Evolutionary conservation across 2,797 vertebrate species (phyloP).

Genomic region (Garrulus glandarius): DNA sequence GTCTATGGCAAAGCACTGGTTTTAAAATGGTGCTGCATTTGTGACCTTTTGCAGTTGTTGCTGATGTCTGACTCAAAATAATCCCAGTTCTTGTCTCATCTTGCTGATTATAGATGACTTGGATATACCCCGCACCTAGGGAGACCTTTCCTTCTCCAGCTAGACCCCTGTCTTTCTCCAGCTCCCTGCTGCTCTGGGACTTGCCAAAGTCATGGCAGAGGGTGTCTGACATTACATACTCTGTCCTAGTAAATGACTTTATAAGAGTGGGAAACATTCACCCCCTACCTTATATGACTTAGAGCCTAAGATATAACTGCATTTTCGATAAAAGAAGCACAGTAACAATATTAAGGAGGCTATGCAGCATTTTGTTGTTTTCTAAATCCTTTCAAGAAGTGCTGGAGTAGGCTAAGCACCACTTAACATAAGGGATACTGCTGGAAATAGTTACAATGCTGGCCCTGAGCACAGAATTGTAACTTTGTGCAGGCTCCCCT

Average conservation of each 20-base stretch:
- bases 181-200: neutral
- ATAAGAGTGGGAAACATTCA: neutral
- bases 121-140: neutral
- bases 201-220: neutral
- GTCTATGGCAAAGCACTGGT: neutral
- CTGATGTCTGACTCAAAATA: neutral
- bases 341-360: neutral
- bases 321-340: neutral
- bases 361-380: neutral
- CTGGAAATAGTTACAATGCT: neutral
- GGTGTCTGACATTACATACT: neutral
- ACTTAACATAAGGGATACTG: neutral
- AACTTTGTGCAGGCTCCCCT: neutral
- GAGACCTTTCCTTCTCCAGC: neutral
- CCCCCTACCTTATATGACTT: neutral
- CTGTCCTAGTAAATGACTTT: neutral
- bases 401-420: neutral
- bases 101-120: neutral
- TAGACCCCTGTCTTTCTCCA: neutral
- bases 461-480: neutral
- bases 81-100: neutral
- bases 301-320: accelerated
- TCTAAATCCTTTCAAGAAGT: neutral
- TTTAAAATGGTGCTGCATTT: neutral
- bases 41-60: neutral